Evolutionary conservation across 2,888 invertebrate species (phyloP), one percentile per base, ranked within the genome.

Genomic region (Petrolisthes manimaculis): DNA sequence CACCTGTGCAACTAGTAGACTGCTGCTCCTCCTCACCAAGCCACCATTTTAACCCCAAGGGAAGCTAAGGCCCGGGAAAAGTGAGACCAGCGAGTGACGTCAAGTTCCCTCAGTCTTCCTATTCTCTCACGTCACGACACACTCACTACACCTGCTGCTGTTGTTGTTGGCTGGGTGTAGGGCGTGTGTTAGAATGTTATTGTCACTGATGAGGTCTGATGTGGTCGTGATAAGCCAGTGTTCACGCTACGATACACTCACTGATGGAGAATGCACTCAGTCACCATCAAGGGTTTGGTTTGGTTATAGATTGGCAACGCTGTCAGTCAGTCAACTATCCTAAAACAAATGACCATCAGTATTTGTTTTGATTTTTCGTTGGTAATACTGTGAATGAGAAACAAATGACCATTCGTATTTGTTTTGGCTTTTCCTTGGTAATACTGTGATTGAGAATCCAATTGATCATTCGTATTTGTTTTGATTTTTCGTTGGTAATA

Each of bases 81-180:
- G n/a, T 14, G n/a, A n/a, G n/a, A n/a, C n/a, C n/a, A n/a, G n/a
- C n/a, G n/a, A 75, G 21, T 83, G 83, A 83, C 83, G 83, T 83
- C 83, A 83, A 75, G 6, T 18, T 4, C 21, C n/a, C 71, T 61
- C n/a, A 18, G 6, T 75, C 83, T 83, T 83, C 83, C 83, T 83
- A 83, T 61, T 83, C 55, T 53, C 75, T 83, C 83, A 83, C 83
- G 83, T 83, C 83, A 83, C 83, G 83, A 4, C 37, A 71, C 71
- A 18, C 61, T 61, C 61, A 14, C 61, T 61, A 61, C 8, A 5
- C 9, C 71, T 18, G 12, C 71, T 71, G 71, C 12, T n/a, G n/a
- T n/a, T n/a, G n/a, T n/a, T n/a, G n/a, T n/a, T n/a, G n/a, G n/a
- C n/a, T n/a, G n/a, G n/a, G n/a, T n/a, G n/a, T n/a, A n/a, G 71